Evolutionary conservation across 2,888 invertebrate genomes (phyloP).

Genomic region (Polylopha cassiicola): DNA sequence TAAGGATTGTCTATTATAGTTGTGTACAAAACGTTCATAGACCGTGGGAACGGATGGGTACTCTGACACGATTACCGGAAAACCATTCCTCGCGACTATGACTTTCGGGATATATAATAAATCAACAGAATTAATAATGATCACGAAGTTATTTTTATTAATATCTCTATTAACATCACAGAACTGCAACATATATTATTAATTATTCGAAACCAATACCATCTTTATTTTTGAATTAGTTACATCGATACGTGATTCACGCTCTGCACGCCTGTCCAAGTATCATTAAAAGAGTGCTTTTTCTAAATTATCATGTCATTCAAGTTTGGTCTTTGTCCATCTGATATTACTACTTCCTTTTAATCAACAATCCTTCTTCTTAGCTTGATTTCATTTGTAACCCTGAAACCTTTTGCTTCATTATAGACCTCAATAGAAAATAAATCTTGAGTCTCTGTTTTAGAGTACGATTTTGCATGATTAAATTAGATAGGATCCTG

Average conservation of each 20-base stretch:
- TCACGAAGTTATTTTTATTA: constrained; percentile 29
- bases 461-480: constrained; percentile 54
- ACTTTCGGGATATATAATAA: constrained; percentile 37
- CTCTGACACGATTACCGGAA: constrained; percentile 57
- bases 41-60: constrained; percentile 70
- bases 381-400: constrained; percentile 44
- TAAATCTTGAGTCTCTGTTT: constrained; percentile 38
- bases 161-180: too few relatives aligned
- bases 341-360: constrained; percentile 61
- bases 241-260: constrained; percentile 40
- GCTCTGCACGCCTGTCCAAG: constrained; percentile 53
- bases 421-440: constrained; percentile 32
- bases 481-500: constrained; percentile 48
- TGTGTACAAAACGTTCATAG: constrained; percentile 62
- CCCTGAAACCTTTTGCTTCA: constrained; percentile 41
- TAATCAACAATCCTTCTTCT: constrained; percentile 54
- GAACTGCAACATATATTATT: too few relatives aligned
- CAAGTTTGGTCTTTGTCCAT: constrained; percentile 72
- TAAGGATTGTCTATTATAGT: constrained; percentile 69
- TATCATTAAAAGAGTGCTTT: constrained; percentile 52
- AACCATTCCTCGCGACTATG: constrained; percentile 46
- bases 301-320: constrained; percentile 55
- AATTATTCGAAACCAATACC: constrained; percentile 18
- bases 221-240: constrained; percentile 23
- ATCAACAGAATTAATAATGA: constrained; percentile 14